These are phyloP conservation scores for Stegostoma tigrinum DNA, from an alignment of 2,113 vertebrate species.

Conservation along the genomic window DNA sequence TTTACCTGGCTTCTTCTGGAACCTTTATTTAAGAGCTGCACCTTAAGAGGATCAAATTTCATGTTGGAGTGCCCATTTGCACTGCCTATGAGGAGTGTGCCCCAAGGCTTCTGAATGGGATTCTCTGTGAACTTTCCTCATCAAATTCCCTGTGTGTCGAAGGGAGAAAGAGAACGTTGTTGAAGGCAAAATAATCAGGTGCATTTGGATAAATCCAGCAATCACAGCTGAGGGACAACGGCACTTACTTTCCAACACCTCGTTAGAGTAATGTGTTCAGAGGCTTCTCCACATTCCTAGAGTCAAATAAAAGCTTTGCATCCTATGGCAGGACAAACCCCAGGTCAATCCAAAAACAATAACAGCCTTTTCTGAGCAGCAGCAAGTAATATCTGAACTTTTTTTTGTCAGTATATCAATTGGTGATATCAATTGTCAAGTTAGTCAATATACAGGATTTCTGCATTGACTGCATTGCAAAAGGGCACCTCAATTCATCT, in stretches of 20 bases:
- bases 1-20: neutral
- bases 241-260: neutral
- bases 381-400: neutral
- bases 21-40: neutral
- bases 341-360: neutral
- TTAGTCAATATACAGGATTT: neutral
- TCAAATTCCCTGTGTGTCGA: neutral
- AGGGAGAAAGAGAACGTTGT: neutral
- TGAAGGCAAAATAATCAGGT: neutral
- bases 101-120: neutral
- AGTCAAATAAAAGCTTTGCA: neutral
- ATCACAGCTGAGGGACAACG: neutral
- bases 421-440: neutral
- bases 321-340: neutral
- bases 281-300: neutral
- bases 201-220: neutral
- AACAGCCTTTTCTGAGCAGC: neutral
- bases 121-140: neutral
- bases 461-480: neutral
- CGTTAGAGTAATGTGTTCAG: neutral
- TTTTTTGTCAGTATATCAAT: neutral
- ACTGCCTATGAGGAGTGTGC: too few relatives aligned
- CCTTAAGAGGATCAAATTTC: neutral
- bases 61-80: neutral
- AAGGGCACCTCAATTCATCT: neutral